Evolutionary conservation across 2,113 vertebrate genomes (phyloP).

Genomic region (Indicator maculatus): DNA sequence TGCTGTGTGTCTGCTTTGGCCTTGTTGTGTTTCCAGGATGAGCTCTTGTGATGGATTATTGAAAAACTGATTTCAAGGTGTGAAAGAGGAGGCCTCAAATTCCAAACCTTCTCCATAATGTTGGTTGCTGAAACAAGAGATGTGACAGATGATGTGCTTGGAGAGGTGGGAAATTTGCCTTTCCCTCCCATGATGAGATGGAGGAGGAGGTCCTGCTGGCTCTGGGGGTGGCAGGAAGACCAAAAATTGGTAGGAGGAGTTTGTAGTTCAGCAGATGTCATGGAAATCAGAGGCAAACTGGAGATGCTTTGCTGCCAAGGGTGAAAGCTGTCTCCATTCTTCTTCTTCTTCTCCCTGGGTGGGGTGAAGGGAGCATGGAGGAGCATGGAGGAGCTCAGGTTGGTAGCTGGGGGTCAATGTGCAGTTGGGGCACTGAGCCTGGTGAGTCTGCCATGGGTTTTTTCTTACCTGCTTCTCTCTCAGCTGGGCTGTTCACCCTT

Average conservation of each 20-base stretch:
- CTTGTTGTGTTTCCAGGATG: neutral
- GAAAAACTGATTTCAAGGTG: fast-evolving
- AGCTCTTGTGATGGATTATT: neutral
- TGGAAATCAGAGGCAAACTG: neutral
- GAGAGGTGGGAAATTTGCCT: neutral
- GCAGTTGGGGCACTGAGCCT: neutral
- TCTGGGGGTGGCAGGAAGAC: neutral
- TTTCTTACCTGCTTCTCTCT: neutral
- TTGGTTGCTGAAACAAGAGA: neutral
- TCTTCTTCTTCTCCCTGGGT: neutral
- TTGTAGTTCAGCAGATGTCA: neutral
- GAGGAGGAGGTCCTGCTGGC: neutral
- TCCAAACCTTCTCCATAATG: fast-evolving
- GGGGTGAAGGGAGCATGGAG: neutral
- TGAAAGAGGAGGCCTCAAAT: neutral
- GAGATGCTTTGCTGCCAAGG: neutral
- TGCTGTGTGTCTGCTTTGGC: neutral
- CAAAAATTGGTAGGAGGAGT: neutral
- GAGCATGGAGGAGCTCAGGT: neutral
- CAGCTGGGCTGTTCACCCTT: neutral
- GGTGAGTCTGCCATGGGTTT: fast-evolving
- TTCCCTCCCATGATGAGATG: neutral
- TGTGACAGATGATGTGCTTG: neutral
- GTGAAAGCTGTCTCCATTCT: neutral
- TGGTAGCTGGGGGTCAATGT: neutral